These are phyloP conservation scores for Eleginops maclovinus DNA, from an alignment of 2,113 vertebrate genomes.

Conservation along the genomic window DNA sequence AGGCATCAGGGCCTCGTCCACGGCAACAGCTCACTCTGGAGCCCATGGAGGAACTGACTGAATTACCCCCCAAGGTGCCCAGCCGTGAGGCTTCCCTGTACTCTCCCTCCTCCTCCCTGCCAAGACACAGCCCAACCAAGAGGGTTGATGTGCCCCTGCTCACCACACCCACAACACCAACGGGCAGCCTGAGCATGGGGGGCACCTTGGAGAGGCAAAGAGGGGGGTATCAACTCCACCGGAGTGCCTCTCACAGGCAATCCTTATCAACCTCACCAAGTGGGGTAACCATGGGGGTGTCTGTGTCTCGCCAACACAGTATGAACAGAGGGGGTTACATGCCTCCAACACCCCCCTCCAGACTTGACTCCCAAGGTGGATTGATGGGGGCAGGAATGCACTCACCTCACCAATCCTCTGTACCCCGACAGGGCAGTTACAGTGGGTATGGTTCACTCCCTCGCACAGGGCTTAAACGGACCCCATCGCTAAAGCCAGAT, in stretches of 20 bases:
- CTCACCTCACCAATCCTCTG: constrained; percentile 89
- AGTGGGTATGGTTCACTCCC: constrained; percentile 95
- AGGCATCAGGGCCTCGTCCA: constrained; percentile 86
- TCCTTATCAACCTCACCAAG: constrained; percentile 95
- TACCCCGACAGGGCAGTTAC: constrained; percentile 95
- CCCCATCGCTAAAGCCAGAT: constrained; percentile 96
- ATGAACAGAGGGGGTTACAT: constrained; percentile 93
- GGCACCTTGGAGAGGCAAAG: constrained; percentile 93
- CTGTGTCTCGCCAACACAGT: constrained; percentile 95
- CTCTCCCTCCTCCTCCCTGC: constrained; percentile 95
- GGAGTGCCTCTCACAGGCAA: constrained; percentile 95
- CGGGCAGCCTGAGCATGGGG: constrained; percentile 86
- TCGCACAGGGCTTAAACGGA: constrained; percentile 95
- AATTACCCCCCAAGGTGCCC: constrained; percentile 95
- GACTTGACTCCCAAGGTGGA: constrained; percentile 94
- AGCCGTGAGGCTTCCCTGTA: constrained; percentile 96
- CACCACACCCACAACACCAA: constrained; percentile 90
- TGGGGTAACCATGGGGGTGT: constrained; percentile 93
- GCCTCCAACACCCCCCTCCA: constrained; percentile 89
- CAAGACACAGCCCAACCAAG: constrained; percentile 96
- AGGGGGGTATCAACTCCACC: constrained; percentile 92
- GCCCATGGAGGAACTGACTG: constrained; percentile 91
- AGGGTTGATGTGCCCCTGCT: constrained; percentile 95
- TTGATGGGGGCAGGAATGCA: constrained; percentile 88
- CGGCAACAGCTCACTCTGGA: constrained; percentile 94